Base-by-base conservation (phyloP, 2,113 vertebrate genomes). In the Varanus komodoensis region DNA sequence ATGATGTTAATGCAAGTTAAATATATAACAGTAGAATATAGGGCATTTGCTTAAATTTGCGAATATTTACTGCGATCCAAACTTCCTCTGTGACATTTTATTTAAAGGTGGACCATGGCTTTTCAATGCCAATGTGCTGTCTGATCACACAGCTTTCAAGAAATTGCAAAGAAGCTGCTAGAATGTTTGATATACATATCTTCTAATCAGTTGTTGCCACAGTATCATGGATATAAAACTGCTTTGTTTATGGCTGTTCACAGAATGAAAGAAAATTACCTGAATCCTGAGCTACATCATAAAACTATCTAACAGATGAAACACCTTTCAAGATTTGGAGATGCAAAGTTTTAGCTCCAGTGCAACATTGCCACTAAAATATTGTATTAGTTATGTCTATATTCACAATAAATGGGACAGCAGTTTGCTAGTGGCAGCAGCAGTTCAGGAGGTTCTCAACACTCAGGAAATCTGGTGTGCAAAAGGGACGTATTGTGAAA, bases 21-120 rank as follows among this genome's bases (percentile, higher is more conserved):
- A 0, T 88, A 81, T 84, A 44, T 1, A 48, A 34, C 0, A 0
- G 6, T 52, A 50, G 54, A 79, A 38, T 84, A 21, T 0, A 5
- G 34, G 79, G 82, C 67, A 64, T 67, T 57, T 92, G 84, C 54
- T 90, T 86, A 3, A 61, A 64, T 67, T 57, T 92, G 84, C 54
- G 89, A 84, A 3, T 0, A 2, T 80, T 48, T 81, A 23, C 8
- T 64, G 78, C 88, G 88, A 93, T 85, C 84, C 78, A 73, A 38
- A 86, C 57, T 91, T 93, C 81, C 52, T 95, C 89, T 86, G n/a
- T 87, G 90, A 87, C 87, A 82, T 92, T 34, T 1, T 69, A 75
- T n/a, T 68, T 29, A 34, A 73, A 86, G 74, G 86, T 79, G 50
- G 50, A 2, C 78, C 3, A n/a, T 71, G 27, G 32, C 54, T 89